Evolutionary conservation across 1,140 invertebrate genomes (phyloP).

Genomic region (Luehdorfia chinensis): DNA sequence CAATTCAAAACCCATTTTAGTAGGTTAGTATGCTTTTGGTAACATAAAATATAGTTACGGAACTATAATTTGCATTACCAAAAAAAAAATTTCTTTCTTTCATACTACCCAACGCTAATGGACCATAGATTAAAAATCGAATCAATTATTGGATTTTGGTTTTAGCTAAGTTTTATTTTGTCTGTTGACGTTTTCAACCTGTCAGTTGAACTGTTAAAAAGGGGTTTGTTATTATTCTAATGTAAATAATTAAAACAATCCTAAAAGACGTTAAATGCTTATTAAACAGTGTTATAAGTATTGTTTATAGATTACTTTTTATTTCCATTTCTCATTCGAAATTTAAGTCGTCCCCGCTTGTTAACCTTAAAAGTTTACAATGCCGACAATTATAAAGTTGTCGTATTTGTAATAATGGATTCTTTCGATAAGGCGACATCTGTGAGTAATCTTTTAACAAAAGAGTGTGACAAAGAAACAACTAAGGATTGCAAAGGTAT

Average conservation of each 20-base stretch:
- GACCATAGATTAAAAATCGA: too few species aligned
- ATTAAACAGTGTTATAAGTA: background rate
- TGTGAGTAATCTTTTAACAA: constrained; percentile 35
- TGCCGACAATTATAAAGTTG: constrained; percentile 50
- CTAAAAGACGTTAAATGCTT: background rate
- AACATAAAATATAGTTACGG: too few species aligned
- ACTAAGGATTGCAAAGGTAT: constrained; percentile 34
- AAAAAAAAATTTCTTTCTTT: too few species aligned
- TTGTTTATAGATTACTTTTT: constrained; percentile 11
- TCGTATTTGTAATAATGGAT: constrained; percentile 56
- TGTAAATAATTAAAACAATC: constrained; percentile 16
- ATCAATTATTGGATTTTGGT: too few species aligned
- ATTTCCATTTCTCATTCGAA: constrained; percentile 1
- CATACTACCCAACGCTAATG: too few species aligned
- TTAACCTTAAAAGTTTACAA: constrained; percentile 68
- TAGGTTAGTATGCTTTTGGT: too few species aligned
- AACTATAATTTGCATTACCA: too few species aligned
- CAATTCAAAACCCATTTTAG: too few species aligned
- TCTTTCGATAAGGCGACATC: constrained; percentile 39
- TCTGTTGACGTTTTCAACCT: too few species aligned
- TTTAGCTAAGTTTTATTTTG: too few species aligned
- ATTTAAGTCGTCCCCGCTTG: constrained; percentile 17
- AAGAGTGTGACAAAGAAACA: constrained; percentile 40
- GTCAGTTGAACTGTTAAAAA: constrained; percentile 44
- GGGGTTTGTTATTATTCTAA: constrained; percentile 54